Percentiles rank a stretch among this genome's conserved stretches.
Conservation (phyloP, 2,888 invertebrate genomes). For the Oeneis ivallda region DNA sequence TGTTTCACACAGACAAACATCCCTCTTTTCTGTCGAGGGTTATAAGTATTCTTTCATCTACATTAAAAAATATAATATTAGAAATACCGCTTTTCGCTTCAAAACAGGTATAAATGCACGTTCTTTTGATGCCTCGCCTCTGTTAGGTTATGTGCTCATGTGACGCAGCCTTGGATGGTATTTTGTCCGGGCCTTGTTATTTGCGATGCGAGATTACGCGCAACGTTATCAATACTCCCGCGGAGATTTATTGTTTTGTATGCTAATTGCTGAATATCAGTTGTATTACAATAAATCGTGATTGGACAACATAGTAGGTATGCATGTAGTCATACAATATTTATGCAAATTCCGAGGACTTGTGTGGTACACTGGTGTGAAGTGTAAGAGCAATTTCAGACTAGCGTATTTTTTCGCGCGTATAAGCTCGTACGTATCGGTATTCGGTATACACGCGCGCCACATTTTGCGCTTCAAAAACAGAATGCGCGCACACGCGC, state of each 20-base stretch:
- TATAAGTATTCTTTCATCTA: no score
- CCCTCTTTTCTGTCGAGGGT: no score
- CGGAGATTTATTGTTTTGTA: conserved; percentile 61
- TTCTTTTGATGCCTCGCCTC: no score
- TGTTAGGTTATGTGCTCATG: not conserved
- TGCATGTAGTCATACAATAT: conserved; percentile 13
- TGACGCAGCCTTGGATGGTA: not conserved
- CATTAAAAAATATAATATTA: no score
- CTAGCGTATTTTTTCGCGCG: no score
- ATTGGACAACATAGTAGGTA: not conserved
- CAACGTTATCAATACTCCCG: conserved; percentile 65
- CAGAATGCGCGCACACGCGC: no score
- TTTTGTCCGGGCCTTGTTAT: conserved; percentile 33
- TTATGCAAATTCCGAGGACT: conserved; percentile 1
- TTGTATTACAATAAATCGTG: conserved; percentile 13
- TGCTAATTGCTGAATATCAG: conserved; percentile 54
- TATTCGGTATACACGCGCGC: no score
- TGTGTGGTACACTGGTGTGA: not conserved
- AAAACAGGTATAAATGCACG: no score
- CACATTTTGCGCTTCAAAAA: no score
- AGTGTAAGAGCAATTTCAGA: not conserved
- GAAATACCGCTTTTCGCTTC: no score
- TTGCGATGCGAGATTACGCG: conserved; percentile 45
- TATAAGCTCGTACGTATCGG: no score
- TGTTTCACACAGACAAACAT: no score